These are phyloP conservation scores for Oreochromis grahami DNA, from an alignment of 2,797 vertebrate genomes.

Conservation along the genomic window DNA sequence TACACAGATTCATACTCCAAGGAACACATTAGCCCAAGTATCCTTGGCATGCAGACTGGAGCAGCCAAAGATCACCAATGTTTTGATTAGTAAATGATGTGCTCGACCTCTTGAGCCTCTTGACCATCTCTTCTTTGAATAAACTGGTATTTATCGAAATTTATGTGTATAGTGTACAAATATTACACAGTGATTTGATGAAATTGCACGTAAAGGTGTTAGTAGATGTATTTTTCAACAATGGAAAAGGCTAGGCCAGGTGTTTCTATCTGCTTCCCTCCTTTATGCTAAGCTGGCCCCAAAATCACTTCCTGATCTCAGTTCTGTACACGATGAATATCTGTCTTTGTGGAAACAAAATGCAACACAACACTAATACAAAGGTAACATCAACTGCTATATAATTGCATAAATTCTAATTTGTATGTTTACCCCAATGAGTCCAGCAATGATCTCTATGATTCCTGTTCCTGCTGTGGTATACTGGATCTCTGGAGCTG, in stretches of 20 bases:
- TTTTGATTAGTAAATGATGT: no score
- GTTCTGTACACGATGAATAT: not conserved
- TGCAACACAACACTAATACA: not conserved
- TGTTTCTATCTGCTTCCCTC: not conserved
- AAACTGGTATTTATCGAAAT: not conserved
- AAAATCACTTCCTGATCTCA: not conserved
- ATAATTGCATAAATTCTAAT: not conserved
- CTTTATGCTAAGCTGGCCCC: not conserved
- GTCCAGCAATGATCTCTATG: conserved; percentile 84
- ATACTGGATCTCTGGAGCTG: conserved; percentile 81
- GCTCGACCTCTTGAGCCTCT: no score
- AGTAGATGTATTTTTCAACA: not conserved
- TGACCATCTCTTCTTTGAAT: not conserved
- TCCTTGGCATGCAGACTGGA: no score
- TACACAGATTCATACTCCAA: no score
- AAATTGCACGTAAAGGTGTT: not conserved
- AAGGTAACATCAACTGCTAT: not conserved
- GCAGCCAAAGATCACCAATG: no score
- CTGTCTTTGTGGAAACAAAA: not conserved
- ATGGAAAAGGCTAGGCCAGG: not conserved
- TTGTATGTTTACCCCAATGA: conserved; percentile 80
- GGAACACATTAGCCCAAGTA: no score
- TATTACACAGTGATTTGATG: not conserved
- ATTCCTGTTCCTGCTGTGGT: conserved; percentile 86
- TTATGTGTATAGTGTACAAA: not conserved